Conservation (phyloP, 1,140 invertebrate species). For the Listronotus bonariensis region DNA sequence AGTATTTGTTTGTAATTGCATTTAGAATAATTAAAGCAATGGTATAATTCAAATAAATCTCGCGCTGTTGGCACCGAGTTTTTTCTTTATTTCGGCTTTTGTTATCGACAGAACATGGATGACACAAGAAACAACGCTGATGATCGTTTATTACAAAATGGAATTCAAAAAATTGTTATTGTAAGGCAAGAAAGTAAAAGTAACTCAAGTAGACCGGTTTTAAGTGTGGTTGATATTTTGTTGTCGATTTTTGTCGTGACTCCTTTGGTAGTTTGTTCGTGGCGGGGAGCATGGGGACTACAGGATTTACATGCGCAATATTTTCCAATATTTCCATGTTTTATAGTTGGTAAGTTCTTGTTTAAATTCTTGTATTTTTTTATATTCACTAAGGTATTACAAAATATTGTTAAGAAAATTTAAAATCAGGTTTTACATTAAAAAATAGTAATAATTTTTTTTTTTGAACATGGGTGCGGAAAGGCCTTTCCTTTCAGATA, state of each 20-base stretch:
- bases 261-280: constrained; percentile 25
- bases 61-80: too few relatives aligned
- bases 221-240: constrained; percentile 32
- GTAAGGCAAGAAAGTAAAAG: constrained; percentile 8
- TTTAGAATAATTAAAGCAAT: too few relatives aligned
- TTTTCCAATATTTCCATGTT: constrained; percentile 20
- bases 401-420: too few relatives aligned
- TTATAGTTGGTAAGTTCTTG: constrained; percentile 25
- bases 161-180: constrained; percentile 20
- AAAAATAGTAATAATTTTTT: too few relatives aligned
- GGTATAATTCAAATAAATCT: too few relatives aligned
- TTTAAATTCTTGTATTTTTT: too few relatives aligned
- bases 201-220: neutral
- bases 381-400: too few relatives aligned
- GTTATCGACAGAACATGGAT: constrained; percentile 1
- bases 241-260: constrained; percentile 27
- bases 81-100: too few relatives aligned
- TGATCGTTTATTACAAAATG: constrained; percentile 2
- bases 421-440: too few relatives aligned
- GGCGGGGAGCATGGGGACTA: constrained; percentile 28
- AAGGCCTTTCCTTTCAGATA: too few relatives aligned
- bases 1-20: too few relatives aligned
- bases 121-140: neutral
- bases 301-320: constrained; percentile 26
- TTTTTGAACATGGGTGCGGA: too few relatives aligned